These are phyloP conservation scores for Lithobates sylvaticus DNA, from an alignment of 2,797 vertebrate genomes.

Conservation along the genomic window DNA sequence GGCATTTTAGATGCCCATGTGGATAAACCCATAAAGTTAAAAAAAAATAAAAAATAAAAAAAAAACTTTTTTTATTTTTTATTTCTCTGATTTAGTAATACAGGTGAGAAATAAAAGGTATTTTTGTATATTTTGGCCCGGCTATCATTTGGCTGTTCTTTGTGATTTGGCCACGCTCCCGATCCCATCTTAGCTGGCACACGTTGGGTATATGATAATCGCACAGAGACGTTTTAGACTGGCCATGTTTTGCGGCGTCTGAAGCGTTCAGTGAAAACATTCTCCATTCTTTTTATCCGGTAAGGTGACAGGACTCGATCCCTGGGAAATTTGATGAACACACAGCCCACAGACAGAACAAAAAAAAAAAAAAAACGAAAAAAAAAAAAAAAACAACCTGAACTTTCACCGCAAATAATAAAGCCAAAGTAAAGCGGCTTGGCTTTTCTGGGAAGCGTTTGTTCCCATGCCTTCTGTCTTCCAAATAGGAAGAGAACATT, in stretches of 20 bases:
- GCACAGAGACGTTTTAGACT: slow-evolving; percentile 15
- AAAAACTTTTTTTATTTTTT: no score
- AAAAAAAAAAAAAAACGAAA: neutral
- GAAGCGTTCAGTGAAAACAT: neutral
- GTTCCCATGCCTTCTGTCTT: neutral
- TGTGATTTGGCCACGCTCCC: neutral
- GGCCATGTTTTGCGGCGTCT: neutral
- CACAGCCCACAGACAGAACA: neutral
- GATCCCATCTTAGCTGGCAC: neutral
- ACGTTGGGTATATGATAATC: neutral
- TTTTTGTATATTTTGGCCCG: no score
- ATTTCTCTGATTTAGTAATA: no score
- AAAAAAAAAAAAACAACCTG: neutral
- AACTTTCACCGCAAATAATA: neutral
- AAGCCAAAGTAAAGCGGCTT: neutral
- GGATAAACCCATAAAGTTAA: no score
- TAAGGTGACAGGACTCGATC: neutral
- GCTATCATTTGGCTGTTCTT: neutral
- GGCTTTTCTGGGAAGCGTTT: neutral
- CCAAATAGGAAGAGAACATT: slow-evolving; percentile 7
- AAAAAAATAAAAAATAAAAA: no score
- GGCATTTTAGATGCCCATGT: no score
- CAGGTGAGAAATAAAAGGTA: no score
- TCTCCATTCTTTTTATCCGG: slow-evolving; percentile 1
- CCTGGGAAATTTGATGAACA: neutral